Evolutionary conservation across 2,113 vertebrate species (phyloP).

Genomic region (Myrmecophaga tridactyla): DNA sequence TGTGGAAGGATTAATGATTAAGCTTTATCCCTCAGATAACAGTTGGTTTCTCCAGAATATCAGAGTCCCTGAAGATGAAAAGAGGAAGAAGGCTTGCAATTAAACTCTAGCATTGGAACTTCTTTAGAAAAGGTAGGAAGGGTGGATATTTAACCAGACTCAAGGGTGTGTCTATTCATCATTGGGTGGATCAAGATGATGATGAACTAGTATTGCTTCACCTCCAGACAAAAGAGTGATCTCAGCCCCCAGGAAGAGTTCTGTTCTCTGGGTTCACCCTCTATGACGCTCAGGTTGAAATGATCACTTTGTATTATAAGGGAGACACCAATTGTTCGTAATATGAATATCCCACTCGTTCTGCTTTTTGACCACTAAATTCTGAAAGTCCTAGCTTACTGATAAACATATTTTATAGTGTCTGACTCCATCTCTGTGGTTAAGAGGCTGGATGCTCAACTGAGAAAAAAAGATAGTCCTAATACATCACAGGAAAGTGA

Average conservation of each 20-base stretch:
- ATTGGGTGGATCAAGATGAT: conserved; percentile 16
- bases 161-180: conserved; percentile 11
- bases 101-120: background rate
- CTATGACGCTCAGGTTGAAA: conserved; percentile 28
- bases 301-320: conserved; percentile 20
- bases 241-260: background rate
- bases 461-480: background rate
- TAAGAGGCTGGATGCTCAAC: background rate
- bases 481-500: background rate
- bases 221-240: background rate
- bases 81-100: background rate
- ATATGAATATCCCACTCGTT: conserved; percentile 46
- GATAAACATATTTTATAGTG: background rate
- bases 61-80: background rate
- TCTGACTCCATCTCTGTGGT: background rate
- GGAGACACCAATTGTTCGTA: conserved; percentile 12
- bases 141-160: background rate
- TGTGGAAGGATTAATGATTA: background rate
- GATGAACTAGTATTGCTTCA: background rate
- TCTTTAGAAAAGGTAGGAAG: background rate
- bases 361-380: background rate
- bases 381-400: background rate
- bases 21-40: background rate
- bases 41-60: background rate
- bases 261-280: background rate